These are phyloP conservation scores for Scaptomyza parva DNA, from an alignment of 2,888 invertebrate species.

Conservation along the genomic window DNA sequence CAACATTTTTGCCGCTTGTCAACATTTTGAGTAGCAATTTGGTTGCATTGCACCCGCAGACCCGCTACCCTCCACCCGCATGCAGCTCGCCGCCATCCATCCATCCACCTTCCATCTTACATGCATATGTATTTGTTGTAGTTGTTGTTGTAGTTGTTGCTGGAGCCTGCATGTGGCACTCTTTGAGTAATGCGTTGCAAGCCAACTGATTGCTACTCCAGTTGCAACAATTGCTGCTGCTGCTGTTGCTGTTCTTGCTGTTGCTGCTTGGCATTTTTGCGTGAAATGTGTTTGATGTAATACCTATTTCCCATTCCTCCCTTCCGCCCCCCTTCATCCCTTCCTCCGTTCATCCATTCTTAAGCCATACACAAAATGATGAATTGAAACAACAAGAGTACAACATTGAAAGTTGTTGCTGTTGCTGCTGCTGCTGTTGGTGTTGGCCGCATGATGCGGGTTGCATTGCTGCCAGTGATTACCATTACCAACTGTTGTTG, in stretches of 20 bases:
- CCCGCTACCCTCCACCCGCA: conserved; percentile 17
- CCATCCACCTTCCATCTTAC: not conserved
- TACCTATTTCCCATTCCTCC: not conserved
- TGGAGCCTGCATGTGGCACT: conserved; percentile 53
- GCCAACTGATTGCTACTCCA: conserved; percentile 53
- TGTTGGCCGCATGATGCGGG: conserved; percentile 30
- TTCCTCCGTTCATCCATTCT: not conserved
- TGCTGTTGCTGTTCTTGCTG: conserved; percentile 18
- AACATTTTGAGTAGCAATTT: conserved; percentile 65
- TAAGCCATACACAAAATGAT: conserved; percentile 17
- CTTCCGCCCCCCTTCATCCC: not conserved
- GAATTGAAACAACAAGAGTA: conserved; percentile 40
- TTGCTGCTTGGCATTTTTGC: conserved; percentile 28
- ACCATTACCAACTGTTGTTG: conserved; percentile 43
- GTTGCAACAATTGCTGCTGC: conserved; percentile 40
- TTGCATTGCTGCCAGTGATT: conserved; percentile 32
- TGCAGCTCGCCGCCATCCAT: too few relatives aligned
- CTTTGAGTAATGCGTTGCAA: conserved; percentile 54
- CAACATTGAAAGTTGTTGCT: conserved; percentile 4
- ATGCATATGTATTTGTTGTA: too few relatives aligned
- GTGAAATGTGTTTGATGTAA: conserved; percentile 45
- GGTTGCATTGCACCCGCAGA: conserved; percentile 9
- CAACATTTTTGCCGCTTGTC: conserved; percentile 56
- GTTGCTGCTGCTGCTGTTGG: not conserved
- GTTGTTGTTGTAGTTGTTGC: too few relatives aligned